Base-by-base conservation (phyloP, 2,113 vertebrate genomes). In the Neodontobutis hainanensis region DNA sequence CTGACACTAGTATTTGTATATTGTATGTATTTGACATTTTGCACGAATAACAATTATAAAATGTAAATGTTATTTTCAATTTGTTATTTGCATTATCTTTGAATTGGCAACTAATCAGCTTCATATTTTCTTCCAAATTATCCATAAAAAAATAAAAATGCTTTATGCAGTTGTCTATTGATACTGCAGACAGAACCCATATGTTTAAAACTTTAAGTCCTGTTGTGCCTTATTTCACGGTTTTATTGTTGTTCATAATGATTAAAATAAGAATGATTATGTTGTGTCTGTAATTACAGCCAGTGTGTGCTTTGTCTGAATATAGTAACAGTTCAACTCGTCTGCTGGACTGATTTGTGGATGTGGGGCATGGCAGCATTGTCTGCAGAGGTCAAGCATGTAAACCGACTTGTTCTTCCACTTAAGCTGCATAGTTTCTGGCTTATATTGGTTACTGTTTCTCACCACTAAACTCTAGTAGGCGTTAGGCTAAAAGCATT, bases 381-480 rank as follows among this genome's bases (percentile, higher is more conserved):
- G 51, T 67, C 64, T 67, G 46, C 36, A 78, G 70, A 68, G 66
- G 71, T 82, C 64, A 85, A 73, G 81, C 83, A 89, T 82, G 88
- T 75, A 35, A 78, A 77, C 89, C 58, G 48, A 91, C 92, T 81
- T 55, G 90, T 92, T 90, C 77, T 83, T 70, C 90, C 36, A 34
- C 84, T 87, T 88, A 27, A 71, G 68, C 87, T 75, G 3, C 61
- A 56, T 51, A 44, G 19, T 61, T 75, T 83, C 53, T 70, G 60
- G 63, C 70, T 38, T 38, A 73, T 47, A 81, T 65, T 61, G 27
- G 66, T 81, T 84, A 66, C 72, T 75, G 75, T 63, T 73, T 86
- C 68, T 57, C 55, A 65, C 69, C 34, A 6, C 15, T 9, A 35
- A 50, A 50, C 61, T 70, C 61, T 47, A 63, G 51, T 49, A 61